These are phyloP conservation scores for Enoplolaimus lenunculus DNA, from an alignment of 2,888 invertebrate genomes.

Conservation along the genomic window DNA sequence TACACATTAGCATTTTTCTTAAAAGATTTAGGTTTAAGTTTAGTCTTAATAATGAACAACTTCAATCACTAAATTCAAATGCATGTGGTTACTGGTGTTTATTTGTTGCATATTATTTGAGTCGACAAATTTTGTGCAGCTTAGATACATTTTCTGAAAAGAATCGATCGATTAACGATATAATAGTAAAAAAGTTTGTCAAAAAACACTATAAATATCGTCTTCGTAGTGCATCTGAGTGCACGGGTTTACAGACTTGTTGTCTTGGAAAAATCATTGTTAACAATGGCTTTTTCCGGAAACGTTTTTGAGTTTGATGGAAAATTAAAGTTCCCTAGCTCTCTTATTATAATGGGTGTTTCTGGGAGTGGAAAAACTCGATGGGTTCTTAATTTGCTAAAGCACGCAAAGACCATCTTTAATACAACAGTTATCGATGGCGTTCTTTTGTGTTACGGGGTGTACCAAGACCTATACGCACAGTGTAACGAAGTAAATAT, in stretches of 20 bases:
- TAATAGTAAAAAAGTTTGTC: background rate
- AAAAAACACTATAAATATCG: too few species aligned
- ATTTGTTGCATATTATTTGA: background rate
- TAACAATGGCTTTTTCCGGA: background rate
- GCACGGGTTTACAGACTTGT: too few species aligned
- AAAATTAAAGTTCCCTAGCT: background rate
- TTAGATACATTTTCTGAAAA: background rate
- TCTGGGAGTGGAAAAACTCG: conserved; percentile 1
- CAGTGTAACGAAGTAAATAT: background rate
- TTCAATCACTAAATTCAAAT: background rate
- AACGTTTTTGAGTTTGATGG: background rate
- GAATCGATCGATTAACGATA: background rate
- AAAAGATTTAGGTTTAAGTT: too few species aligned
- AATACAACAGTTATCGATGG: background rate
- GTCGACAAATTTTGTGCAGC: background rate
- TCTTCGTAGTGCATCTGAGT: too few species aligned
- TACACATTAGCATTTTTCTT: too few species aligned
- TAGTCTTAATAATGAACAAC: background rate
- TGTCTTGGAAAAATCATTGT: background rate
- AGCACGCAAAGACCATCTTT: background rate
- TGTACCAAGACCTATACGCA: background rate
- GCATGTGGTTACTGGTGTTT: conserved; percentile 8
- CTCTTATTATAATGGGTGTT: background rate
- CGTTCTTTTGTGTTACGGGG: background rate
- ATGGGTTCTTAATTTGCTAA: background rate